Evolutionary conservation across 2,113 vertebrate species (phyloP).

Genomic region (Nyctereutes procyonoides): DNA sequence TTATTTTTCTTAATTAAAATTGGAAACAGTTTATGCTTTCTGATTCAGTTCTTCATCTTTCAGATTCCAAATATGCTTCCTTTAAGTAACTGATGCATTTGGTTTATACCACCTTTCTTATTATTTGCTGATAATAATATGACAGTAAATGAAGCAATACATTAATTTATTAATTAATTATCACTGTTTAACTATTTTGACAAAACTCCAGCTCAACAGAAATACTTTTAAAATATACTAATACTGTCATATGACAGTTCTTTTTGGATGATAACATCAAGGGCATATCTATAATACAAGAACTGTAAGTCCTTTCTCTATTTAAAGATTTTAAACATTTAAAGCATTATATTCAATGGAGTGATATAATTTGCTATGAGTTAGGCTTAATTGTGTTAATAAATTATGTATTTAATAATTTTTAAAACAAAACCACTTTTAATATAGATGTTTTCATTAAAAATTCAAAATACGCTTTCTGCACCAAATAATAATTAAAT

Average conservation of each 20-base stretch:
- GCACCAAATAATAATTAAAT: not conserved
- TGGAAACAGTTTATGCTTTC: slow-evolving; percentile 38
- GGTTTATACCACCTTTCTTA: not conserved
- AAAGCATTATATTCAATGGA: not conserved
- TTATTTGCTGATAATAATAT: too few relatives aligned
- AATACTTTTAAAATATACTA: slow-evolving; percentile 4
- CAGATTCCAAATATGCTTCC: not conserved
- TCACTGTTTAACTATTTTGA: slow-evolving; percentile 19
- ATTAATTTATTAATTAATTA: not conserved
- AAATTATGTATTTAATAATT: slow-evolving; percentile 5
- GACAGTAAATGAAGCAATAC: not conserved
- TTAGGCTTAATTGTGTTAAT: not conserved
- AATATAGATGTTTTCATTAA: slow-evolving; percentile 24
- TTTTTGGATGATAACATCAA: not conserved
- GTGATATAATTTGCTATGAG: not conserved
- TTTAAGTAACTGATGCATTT: slow-evolving; percentile 7
- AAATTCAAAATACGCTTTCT: slow-evolving; percentile 47
- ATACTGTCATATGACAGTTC: not conserved
- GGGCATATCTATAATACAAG: not conserved
- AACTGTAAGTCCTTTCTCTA: not conserved
- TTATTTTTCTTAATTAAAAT: slow-evolving; percentile 48
- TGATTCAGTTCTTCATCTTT: slow-evolving; percentile 45
- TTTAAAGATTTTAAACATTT: slow-evolving; percentile 8
- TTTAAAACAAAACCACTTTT: slow-evolving; percentile 43
- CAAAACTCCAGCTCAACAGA: slow-evolving; percentile 13